Evolutionary conservation across 2,113 vertebrate genomes (phyloP).

Genomic region (Orycteropus afer): DNA sequence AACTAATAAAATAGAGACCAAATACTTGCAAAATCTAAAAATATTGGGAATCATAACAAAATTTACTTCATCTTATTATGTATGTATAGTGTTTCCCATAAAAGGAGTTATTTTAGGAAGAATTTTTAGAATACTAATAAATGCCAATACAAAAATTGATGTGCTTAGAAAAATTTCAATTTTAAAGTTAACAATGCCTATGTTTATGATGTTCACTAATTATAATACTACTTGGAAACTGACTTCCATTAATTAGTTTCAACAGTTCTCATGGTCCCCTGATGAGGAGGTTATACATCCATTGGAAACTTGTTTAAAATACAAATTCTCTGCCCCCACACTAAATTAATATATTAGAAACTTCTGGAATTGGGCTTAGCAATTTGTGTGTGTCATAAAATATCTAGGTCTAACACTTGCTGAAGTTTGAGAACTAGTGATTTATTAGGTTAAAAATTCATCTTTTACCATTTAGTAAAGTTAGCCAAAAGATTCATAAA

Average conservation of each 20-base stretch:
- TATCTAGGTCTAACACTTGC: not conserved
- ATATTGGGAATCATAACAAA: not conserved
- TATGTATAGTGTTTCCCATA: not conserved
- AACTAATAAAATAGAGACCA: not conserved
- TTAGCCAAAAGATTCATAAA: not conserved
- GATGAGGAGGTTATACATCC: not conserved
- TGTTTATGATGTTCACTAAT: not conserved
- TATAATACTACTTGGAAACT: not conserved
- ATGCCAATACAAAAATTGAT: not conserved
- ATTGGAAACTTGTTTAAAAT: not conserved
- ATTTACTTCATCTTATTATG: not conserved
- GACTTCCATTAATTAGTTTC: not conserved
- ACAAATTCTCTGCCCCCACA: not conserved
- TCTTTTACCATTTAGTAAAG: not conserved
- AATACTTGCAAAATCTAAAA: constrained; percentile 3
- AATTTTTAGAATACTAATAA: not conserved
- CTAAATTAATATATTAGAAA: not conserved
- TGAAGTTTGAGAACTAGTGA: not conserved
- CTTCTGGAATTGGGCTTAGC: not conserved
- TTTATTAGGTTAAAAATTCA: not conserved
- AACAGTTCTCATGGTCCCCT: not conserved
- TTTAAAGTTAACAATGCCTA: not conserved
- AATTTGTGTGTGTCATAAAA: not conserved
- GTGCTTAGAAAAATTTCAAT: not conserved
- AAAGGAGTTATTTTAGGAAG: constrained; percentile 28